A percentile compares a stretch with the other conserved stretches of the same genome.
phyloP scores from a whole-genome alignment of 1,140 invertebrate species.

The Drosophila punjabiensis region DNA sequence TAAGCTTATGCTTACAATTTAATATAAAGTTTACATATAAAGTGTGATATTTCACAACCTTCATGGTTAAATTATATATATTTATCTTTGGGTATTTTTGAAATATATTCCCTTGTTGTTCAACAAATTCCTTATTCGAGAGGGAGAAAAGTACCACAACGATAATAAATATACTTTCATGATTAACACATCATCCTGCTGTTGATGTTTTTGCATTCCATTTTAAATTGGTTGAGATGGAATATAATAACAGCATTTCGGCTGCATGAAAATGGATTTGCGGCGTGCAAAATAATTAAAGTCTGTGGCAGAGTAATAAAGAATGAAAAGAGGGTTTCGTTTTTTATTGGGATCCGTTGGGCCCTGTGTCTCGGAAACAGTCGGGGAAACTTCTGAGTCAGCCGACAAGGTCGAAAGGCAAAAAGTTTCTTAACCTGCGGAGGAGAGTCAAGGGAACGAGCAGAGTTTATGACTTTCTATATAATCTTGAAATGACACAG shows the following conservation, averaged over 20 bases:
- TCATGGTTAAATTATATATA: not conserved
- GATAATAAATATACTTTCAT: constrained; percentile 19
- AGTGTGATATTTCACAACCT: not conserved
- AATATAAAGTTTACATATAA: not conserved
- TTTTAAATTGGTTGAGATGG: constrained; percentile 18
- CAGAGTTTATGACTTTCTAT: constrained; percentile 51
- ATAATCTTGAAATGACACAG: constrained; percentile 28
- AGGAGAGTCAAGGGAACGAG: constrained; percentile 19
- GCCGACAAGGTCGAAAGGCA: constrained; percentile 39
- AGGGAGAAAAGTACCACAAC: not conserved
- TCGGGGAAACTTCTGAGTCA: constrained; percentile 32
- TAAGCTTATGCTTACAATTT: not conserved
- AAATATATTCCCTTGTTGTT: constrained; percentile 1
- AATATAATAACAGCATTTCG: constrained; percentile 4
- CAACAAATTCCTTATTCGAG: not conserved
- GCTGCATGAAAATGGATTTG: constrained; percentile 37
- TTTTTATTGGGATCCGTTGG: constrained; percentile 7
- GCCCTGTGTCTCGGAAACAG: too few species aligned
- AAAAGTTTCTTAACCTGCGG: constrained; percentile 53
- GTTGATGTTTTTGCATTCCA: constrained; percentile 17
- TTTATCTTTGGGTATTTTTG: not conserved
- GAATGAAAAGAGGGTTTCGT: constrained; percentile 30
- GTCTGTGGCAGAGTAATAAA: constrained; percentile 42
- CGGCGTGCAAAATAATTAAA: constrained; percentile 70
- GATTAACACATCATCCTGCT: constrained; percentile 33